Conservation (phyloP, 2,113 vertebrate genomes). For the Elanus axillaris region DNA sequence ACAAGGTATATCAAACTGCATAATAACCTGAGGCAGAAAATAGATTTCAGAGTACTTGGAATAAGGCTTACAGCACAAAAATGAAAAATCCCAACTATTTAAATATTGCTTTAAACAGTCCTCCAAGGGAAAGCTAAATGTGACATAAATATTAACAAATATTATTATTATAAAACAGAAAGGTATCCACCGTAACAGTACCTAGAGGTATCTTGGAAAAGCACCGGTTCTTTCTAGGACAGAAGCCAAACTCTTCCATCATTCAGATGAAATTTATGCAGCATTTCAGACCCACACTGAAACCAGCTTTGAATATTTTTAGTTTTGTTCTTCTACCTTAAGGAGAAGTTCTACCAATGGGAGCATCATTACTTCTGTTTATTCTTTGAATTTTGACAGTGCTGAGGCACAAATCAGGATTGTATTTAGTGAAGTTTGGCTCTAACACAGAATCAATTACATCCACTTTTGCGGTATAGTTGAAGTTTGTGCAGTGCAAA, state of each 20-base stretch:
- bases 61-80: not conserved
- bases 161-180: not conserved
- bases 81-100: not conserved
- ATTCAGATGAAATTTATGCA: not conserved
- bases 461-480: not conserved
- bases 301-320: not conserved
- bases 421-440: not conserved
- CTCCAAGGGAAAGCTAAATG: not conserved
- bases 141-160: not conserved
- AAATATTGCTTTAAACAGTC: not conserved
- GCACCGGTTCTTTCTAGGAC: not conserved
- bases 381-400: not conserved
- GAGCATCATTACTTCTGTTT: not conserved
- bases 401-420: not conserved
- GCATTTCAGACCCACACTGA: not conserved
- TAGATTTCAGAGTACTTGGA: not conserved
- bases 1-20: not conserved
- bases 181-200: not conserved
- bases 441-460: not conserved
- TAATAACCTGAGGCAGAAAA: not conserved
- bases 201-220: slow-evolving; percentile 16
- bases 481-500: not conserved
- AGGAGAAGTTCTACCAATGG: not conserved
- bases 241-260: not conserved
- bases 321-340: not conserved